Evolutionary conservation across 2,888 invertebrate genomes (phyloP).

Genomic region (Trichogramma evanescens): DNA sequence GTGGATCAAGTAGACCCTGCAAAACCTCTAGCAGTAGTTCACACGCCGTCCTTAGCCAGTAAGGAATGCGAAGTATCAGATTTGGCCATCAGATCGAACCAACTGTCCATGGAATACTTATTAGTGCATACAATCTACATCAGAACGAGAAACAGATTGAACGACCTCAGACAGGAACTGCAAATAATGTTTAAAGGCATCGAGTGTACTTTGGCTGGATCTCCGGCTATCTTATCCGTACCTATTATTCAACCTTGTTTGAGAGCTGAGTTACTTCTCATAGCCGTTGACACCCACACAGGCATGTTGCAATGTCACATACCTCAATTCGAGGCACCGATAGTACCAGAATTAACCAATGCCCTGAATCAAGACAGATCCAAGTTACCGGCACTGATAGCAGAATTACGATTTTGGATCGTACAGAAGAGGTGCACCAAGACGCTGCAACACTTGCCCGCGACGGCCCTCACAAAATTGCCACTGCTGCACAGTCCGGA

Average conservation of each 20-base stretch:
- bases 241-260: constrained; percentile 85
- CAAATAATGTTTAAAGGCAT: constrained; percentile 64
- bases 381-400: constrained; percentile 60
- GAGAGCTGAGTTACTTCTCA: constrained; percentile 83
- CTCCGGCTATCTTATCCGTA: constrained; percentile 86
- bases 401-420: constrained; percentile 76
- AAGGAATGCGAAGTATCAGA: constrained; percentile 67
- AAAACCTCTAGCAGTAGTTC: constrained; percentile 65
- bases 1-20: constrained; percentile 77
- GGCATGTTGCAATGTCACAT: constrained; percentile 88
- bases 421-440: constrained; percentile 89
- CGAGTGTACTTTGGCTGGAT: constrained; percentile 78
- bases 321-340: constrained; percentile 77
- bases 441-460: constrained; percentile 88
- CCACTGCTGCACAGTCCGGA: constrained; percentile 76
- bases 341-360: constrained; percentile 73
- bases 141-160: constrained; percentile 75
- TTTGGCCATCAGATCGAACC: constrained; percentile 77
- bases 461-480: constrained; percentile 76
- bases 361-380: constrained; percentile 69
- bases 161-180: constrained; percentile 73
- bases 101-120: constrained; percentile 90
- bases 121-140: constrained; percentile 93
- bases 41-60: constrained; percentile 62
- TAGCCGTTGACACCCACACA: constrained; percentile 90